Evolutionary conservation across 2,888 invertebrate genomes (phyloP), one percentile per base, ranked within the genome.

Genomic region (Cephus nigrinus): DNA sequence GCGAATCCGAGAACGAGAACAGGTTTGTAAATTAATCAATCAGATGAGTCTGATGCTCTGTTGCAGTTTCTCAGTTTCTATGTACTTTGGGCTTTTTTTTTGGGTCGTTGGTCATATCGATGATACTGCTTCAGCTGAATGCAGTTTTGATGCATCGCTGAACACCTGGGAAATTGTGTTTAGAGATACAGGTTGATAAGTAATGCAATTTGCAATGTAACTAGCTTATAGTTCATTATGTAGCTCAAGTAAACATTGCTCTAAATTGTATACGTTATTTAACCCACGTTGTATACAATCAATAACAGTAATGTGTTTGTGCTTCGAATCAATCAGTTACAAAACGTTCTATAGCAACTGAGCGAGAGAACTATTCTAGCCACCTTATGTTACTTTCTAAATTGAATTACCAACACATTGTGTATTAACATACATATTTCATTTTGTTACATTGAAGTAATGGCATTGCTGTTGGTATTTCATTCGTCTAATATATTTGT

Each of bases 1-100:
- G 85, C 83, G 86, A 87, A 78, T 84, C 83, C 83, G 87, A 87
- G 84, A 84, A 81, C 84, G 81, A 81, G 76, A 86, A 86, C 86
- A 89, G 89, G 89, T 89, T 89, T 86, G 89, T 89, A 88, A 78
- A 68, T 73, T 76, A 33, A 74, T 23, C 69, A 76, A 73, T 32
- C 74, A 83, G 82, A 80, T 35, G 76, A 86, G 83, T 82, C 79
- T 74, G 76, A 68, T 73, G 69, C 75, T 34, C 32, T 79, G 75
- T 36, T 76, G 11, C 15, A 40, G 73, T 76, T 79, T 78, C 36
- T 35, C 35, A 55, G 55, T 55, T 55, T 55, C 55, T 55, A 23
- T 2, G 55, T 55, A 23, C 2, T 55, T 55, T 55, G 9, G 55
- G 55, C 2, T 23, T 55, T 55, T 55, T 23, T 23, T 55, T 23